phyloP scores from a whole-genome alignment of 2,888 invertebrate species.

The Mycalesis mineus region DNA sequence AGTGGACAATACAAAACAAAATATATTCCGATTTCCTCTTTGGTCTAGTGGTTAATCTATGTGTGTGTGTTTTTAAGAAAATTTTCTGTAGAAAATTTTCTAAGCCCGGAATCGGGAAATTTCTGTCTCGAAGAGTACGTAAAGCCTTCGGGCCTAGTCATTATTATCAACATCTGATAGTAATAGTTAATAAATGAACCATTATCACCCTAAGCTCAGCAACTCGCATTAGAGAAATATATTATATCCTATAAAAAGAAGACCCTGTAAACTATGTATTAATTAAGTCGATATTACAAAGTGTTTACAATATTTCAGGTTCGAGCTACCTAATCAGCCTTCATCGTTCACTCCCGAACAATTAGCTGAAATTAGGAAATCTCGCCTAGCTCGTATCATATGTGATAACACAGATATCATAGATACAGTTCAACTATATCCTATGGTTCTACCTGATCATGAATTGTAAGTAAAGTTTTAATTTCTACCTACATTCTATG shows the following conservation, averaged over 20 bases:
- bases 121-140: no score
- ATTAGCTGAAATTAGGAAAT: constrained; percentile 88
- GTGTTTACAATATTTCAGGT: constrained; percentile 63
- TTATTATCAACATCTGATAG: no score
- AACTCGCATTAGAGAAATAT: no score
- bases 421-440: constrained; percentile 93
- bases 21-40: no score
- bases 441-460: constrained; percentile 94
- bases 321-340: constrained; percentile 93
- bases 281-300: not conserved
- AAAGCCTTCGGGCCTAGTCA: no score
- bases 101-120: no score
- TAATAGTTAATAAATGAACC: no score
- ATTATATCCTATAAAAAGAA: no score
- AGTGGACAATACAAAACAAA: constrained; percentile 34
- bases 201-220: no score
- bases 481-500: not conserved
- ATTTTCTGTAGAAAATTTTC: no score
- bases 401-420: constrained; percentile 96
- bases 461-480: constrained; percentile 89
- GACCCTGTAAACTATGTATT: not conserved
- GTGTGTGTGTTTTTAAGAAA: no score
- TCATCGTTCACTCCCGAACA: constrained; percentile 94
- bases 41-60: no score
- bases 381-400: constrained; percentile 88